Base-by-base conservation (phyloP, 1,140 invertebrate genomes). In the Acromyrmex echinatior region DNA sequence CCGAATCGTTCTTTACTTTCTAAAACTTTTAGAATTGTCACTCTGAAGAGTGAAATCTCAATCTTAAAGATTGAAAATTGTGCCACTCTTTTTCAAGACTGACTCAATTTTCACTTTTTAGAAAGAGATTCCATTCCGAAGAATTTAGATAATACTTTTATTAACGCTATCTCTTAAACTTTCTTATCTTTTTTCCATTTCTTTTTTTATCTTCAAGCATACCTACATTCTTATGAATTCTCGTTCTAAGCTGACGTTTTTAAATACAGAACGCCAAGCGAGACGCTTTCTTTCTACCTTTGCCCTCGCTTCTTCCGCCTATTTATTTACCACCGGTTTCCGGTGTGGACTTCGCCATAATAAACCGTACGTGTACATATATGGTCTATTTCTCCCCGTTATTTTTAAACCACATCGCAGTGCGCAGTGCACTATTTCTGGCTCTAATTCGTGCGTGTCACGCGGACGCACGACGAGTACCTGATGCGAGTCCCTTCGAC, bases 251-350 rank as follows among this genome's bases (percentile, higher is more conserved):
- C 6, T 18, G 12, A 66, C 4, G 14, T 56, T 80, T 68, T 12
- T 28, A 10, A 39, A 58, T n/a, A 21, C 68, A n/a, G 18, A 82
- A 28, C 68, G 18, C 12, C 62, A 28, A 28, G 45, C 21, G 7
- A 21, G 31, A 45, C 39, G 58, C 49, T 78, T 66, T 66, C 56
- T 62, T 21, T 51, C 74, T 84, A 60, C 58, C 56, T 84, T 84
- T 39, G 39, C 51, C 84, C 35, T 80, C 12, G 60, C 49, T 86
- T 60, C 39, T 82, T 49, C 80, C 56, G 70, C 56, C 70, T 74
- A 84, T 74, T 84, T 76, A 76, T 84, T 84, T 84, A 76, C 39
- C 70, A 39, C 25, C 70, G 31, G 28, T 76, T 84, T 84, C 80
- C 80, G 80, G 80, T 31, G 70, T 45, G 39, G 70, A 76, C 56